A percentile compares a stretch with the other conserved stretches of the same genome.
These are phyloP conservation scores for Laupala kohalensis DNA, from an alignment of 1,140 invertebrate genomes.

Conservation along the genomic window DNA sequence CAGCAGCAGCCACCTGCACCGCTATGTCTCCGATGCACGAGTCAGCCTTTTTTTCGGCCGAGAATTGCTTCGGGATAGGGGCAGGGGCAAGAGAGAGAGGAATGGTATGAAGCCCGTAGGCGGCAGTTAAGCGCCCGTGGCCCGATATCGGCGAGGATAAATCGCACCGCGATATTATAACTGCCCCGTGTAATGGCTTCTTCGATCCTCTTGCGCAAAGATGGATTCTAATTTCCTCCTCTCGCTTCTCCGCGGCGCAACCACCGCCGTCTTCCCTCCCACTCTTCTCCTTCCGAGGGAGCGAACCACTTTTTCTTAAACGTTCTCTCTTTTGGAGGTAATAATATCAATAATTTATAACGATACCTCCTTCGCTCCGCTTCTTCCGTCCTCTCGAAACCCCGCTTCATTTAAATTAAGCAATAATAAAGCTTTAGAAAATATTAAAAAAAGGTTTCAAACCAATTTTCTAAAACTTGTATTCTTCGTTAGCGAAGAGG, in stretches of 20 bases:
- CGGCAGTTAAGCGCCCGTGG: neutral
- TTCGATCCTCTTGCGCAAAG: neutral
- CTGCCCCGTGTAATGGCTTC: neutral
- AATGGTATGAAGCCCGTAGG: neutral
- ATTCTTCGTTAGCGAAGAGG: neutral
- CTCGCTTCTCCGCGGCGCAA: no score
- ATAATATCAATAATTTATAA: conserved; percentile 10
- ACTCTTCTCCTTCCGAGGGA: neutral
- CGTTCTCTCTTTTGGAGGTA: conserved; percentile 1
- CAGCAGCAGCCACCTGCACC: no score
- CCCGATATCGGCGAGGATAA: neutral
- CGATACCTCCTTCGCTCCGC: neutral
- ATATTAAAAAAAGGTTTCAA: neutral
- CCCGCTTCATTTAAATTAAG: conserved; percentile 7
- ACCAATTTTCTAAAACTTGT: conserved; percentile 9
- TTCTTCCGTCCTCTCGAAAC: no score
- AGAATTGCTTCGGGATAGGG: neutral
- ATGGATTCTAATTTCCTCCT: neutral
- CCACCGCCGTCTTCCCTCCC: neutral
- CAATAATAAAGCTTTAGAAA: conserved; percentile 6
- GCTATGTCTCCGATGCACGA: neutral
- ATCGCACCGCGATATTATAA: neutral
- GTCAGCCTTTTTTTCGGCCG: neutral
- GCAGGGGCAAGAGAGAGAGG: no score
- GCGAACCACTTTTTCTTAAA: no score